phyloP scores from a whole-genome alignment of 2,888 invertebrate genomes.

The Galeopsomyia nigrocyanea region DNA sequence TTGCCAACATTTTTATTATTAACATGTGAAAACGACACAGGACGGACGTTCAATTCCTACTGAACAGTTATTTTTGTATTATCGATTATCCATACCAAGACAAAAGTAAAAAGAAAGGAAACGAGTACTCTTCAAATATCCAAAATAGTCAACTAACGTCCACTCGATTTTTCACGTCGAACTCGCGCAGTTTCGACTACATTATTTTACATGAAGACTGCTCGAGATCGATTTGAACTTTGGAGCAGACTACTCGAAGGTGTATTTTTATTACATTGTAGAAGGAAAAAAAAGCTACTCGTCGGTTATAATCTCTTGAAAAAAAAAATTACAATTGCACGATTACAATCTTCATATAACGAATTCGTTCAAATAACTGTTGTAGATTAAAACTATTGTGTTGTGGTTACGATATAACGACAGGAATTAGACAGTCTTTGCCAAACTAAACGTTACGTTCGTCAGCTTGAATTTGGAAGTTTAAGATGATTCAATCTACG shows the following conservation, averaged over 20 bases:
- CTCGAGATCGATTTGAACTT: neutral
- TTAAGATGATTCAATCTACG: neutral
- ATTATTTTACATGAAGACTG: constrained; percentile 6
- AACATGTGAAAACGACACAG: neutral
- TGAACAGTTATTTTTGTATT: constrained; percentile 9
- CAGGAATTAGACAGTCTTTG: no score
- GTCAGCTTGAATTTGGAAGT: neutral
- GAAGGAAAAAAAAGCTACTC: constrained; percentile 11
- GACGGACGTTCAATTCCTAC: constrained; percentile 13
- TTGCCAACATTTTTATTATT: no score
- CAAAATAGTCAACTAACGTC: neutral
- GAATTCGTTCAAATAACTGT: constrained; percentile 4
- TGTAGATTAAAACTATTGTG: no score
- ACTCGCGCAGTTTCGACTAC: neutral
- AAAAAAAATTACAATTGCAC: constrained; percentile 5
- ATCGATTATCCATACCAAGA: neutral
- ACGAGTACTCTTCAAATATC: constrained; percentile 3
- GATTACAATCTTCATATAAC: constrained; percentile 11
- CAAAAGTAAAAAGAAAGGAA: constrained; percentile 3
- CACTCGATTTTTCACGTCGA: neutral
- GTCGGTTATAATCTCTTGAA: constrained; percentile 1
- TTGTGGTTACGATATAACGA: no score
- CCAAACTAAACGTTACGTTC: no score
- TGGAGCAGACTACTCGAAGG: neutral
- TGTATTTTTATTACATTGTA: constrained; percentile 32